phyloP scores from a whole-genome alignment of 2,797 vertebrate species.

The Pseudochromis fuscus region DNA sequence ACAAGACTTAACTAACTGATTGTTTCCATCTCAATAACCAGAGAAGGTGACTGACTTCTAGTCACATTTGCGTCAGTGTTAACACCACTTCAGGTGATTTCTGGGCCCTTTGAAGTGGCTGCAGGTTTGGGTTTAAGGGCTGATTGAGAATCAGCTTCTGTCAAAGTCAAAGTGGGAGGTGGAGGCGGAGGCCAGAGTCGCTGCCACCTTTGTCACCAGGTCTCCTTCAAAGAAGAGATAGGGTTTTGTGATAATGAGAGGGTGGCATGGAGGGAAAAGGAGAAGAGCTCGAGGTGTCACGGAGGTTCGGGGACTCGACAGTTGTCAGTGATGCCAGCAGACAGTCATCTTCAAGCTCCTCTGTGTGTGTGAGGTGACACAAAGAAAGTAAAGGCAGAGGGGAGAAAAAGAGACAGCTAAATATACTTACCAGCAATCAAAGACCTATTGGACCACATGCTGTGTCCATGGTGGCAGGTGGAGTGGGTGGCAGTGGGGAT shows the following conservation, averaged over 20 bases:
- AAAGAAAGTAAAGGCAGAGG: constrained; percentile 27
- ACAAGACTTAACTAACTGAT: constrained; percentile 15
- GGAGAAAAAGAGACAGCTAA: constrained; percentile 14
- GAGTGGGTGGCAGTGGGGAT: constrained; percentile 25
- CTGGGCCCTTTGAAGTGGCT: constrained; percentile 44
- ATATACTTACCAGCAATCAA: constrained; percentile 50
- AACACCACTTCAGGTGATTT: constrained; percentile 49
- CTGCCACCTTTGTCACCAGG: constrained; percentile 49
- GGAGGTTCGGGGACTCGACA: constrained; percentile 26
- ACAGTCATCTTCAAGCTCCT: constrained; percentile 49
- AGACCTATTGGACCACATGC: constrained; percentile 57
- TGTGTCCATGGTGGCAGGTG: constrained; percentile 32
- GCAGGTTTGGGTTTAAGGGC: constrained; percentile 58
- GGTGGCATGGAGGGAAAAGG: constrained; percentile 20
- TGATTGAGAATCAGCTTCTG: constrained; percentile 62
- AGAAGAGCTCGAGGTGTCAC: constrained; percentile 24
- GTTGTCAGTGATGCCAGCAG: constrained; percentile 42
- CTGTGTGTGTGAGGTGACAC: constrained; percentile 43
- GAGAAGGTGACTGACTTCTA: constrained; percentile 76
- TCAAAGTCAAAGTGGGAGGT: constrained; percentile 21
- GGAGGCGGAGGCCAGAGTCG: constrained; percentile 33
- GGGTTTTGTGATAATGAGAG: constrained; percentile 66
- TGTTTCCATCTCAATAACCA: constrained; percentile 69
- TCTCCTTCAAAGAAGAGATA: constrained; percentile 61
- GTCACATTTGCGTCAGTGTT: constrained; percentile 73